These are phyloP conservation scores for Spondyliosoma cantharus DNA, from an alignment of 2,797 vertebrate genomes.

Conservation along the genomic window DNA sequence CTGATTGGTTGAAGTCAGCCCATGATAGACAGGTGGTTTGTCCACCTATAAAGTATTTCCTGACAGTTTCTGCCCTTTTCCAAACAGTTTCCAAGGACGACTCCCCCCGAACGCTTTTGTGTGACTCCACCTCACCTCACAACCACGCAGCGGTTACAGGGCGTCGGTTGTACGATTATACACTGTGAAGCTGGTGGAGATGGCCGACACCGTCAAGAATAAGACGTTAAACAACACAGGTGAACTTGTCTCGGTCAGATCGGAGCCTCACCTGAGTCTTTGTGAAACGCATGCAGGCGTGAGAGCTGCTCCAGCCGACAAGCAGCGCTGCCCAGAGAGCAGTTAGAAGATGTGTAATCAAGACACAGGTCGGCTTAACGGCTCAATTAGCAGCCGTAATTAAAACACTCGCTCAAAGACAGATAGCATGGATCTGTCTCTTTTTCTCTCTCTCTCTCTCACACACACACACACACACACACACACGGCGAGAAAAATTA, in stretches of 20 bases:
- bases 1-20: too few species aligned
- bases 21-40: too few species aligned
- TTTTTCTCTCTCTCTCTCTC: neutral
- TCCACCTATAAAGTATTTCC: too few species aligned
- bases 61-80: too few species aligned
- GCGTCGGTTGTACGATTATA: neutral
- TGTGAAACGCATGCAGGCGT: neutral
- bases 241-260: neutral
- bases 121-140: neutral
- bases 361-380: conserved; percentile 63
- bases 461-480: conserved; percentile 4
- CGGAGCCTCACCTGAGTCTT: neutral
- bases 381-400: conserved; percentile 73
- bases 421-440: conserved; percentile 48
- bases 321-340: conserved; percentile 54
- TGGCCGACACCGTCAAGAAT: neutral
- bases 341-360: conserved; percentile 66
- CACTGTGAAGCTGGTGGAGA: too few species aligned
- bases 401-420: conserved; percentile 63
- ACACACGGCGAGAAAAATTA: neutral
- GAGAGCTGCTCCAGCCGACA: conserved; percentile 20
- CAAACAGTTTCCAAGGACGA: too few species aligned
- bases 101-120: too few species aligned
- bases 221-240: neutral
- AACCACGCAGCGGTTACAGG: too few species aligned